Evolutionary conservation across 2,888 invertebrate genomes (phyloP).

Genomic region (Drosophila testacea): DNA sequence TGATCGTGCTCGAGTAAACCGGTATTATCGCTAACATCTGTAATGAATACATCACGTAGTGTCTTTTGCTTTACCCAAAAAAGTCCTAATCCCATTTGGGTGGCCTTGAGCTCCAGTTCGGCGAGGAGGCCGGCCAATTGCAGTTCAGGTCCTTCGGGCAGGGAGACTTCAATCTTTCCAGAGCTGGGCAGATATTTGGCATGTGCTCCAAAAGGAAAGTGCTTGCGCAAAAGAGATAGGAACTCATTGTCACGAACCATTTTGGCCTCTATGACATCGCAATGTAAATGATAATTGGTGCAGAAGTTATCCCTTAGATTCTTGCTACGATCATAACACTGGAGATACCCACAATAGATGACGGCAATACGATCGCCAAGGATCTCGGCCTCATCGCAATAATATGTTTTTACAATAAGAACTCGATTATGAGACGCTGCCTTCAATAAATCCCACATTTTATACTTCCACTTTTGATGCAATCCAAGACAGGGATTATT

Average conservation of each 20-base stretch:
- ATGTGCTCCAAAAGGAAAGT: background rate
- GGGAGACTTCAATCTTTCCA: slow-evolving; percentile 1
- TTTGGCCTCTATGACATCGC: background rate
- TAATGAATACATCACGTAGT: slow-evolving; percentile 16
- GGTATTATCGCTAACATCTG: background rate
- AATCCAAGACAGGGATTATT: slow-evolving; percentile 17
- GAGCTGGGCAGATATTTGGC: background rate
- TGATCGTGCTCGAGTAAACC: background rate
- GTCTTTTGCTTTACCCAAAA: slow-evolving; percentile 13
- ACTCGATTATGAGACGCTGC: slow-evolving; percentile 12
- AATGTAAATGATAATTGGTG: slow-evolving; percentile 4
- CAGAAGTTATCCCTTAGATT: background rate
- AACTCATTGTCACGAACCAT: background rate
- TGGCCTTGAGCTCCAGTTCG: background rate
- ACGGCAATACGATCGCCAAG: slow-evolving; percentile 35
- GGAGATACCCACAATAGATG: slow-evolving; percentile 10
- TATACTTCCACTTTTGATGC: background rate
- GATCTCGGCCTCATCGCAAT: slow-evolving; percentile 25
- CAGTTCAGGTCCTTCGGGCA: background rate
- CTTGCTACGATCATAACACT: slow-evolving; percentile 10
- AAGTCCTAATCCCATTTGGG: background rate
- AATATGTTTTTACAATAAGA: slow-evolving; percentile 19
- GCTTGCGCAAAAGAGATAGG: background rate
- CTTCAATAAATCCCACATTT: slow-evolving; percentile 26
- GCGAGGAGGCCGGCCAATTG: background rate